Evolutionary conservation across 2,797 vertebrate genomes (phyloP), one percentile per base, ranked within the genome.

Genomic region (Sebastes cheni): DNA sequence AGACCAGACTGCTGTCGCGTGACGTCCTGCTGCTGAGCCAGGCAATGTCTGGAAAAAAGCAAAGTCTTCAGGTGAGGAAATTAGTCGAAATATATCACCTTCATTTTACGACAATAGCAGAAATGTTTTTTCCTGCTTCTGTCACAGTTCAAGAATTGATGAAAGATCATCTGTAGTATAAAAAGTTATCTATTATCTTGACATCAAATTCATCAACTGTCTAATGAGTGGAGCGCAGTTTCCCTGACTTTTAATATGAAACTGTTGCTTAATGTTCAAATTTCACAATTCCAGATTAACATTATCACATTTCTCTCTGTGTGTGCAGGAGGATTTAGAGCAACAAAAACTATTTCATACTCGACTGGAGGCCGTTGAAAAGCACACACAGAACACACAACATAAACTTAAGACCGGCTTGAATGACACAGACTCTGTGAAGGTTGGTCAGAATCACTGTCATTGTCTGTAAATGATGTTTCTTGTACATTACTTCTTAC

Each of bases 331-430:
- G 39, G 82, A 90, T 56, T 73, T 92, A 54, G 82, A 94, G 39
- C 95, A 97, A 77, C 91, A 94, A 61, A 71, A 95, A 56, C 75
- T 86, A 12, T 97, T 98, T 82, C 89, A 71, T 9, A 75, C 82
- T 25, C 86, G 20, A 72, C 85, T 98, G 82, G 93, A 95, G 69
- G 91, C 55, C 0, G 76, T 97, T 72, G 95, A 98, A 77, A 73
- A 85, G 67, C 89, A 82, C 23, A 88, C 95, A 34, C 89, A 84
- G 62, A 71, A 30, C 46, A 42, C 76, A 3, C 50, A 77, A 54
- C 46, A 23, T 2, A 65, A 83, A 34, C 62, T 89, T 1, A 32
- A 62, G 5, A 20, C 46, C 1, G 5, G 39, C 22, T 20, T 52
- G 6, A 67, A 32, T 39, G 60, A 84, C 69, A 42, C 50, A n/a